These are phyloP conservation scores for Mesocentrotus franciscanus DNA, from an alignment of 53 echinoderm and acorn worm species.

Conservation along the genomic window DNA sequence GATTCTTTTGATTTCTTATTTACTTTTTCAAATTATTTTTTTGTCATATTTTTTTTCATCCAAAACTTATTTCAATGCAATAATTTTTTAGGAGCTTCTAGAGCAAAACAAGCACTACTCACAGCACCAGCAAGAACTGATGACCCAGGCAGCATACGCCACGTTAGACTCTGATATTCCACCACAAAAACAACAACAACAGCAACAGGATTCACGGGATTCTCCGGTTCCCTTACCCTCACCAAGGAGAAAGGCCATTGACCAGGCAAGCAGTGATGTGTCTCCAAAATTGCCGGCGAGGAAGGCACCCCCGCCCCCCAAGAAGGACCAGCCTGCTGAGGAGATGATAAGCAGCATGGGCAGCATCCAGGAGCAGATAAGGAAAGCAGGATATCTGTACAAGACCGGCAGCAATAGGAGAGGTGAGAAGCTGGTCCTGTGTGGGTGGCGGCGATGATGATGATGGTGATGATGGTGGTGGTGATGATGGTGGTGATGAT, in stretches of 20 bases:
- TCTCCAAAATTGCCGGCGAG: constrained; percentile 36
- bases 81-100: constrained; percentile 33
- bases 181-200: neutral
- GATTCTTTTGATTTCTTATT: neutral
- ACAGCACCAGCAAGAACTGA: constrained; percentile 52
- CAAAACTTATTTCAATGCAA: neutral
- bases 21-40: too few relatives aligned
- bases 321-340: neutral
- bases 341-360: constrained; percentile 49
- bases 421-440: constrained; percentile 69
- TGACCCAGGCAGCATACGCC: neutral
- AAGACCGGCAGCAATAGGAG: constrained; percentile 93
- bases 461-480: neutral
- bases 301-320: constrained; percentile 14
- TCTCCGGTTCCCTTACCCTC: constrained; percentile 28
- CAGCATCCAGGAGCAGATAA: constrained; percentile 82
- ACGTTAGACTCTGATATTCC: neutral
- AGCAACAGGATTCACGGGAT: neutral
- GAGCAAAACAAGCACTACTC: constrained; percentile 65
- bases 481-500: neutral
- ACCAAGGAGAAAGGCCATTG: neutral
- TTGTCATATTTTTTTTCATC: too few relatives aligned
- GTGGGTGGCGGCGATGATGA: neutral
- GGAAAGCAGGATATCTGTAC: constrained; percentile 78
- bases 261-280: neutral